These are phyloP conservation scores for Sebastes steindachneri DNA, from an alignment of 2,797 vertebrate species.

Conservation along the genomic window DNA sequence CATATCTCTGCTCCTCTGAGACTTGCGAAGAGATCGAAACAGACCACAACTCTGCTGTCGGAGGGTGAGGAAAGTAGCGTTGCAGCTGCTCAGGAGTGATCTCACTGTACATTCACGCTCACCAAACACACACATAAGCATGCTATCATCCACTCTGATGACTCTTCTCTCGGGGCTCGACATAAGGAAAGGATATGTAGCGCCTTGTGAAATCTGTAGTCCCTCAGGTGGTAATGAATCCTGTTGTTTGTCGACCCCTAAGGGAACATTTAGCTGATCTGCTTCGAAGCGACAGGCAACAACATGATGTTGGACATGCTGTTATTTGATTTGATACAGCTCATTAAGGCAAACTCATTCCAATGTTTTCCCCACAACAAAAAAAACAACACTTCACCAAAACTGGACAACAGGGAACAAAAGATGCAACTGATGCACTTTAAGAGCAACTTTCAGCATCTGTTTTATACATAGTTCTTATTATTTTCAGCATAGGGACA, in stretches of 20 bases:
- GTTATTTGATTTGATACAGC: background rate
- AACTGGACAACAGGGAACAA: background rate
- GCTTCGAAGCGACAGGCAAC: background rate
- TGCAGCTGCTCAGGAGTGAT: slow-evolving; percentile 63
- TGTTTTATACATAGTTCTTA: background rate
- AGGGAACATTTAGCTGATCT: background rate
- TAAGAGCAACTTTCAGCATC: background rate
- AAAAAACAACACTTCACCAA: background rate
- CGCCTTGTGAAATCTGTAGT: slow-evolving; percentile 7
- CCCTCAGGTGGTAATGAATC: background rate
- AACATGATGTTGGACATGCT: background rate
- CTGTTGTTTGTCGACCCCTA: background rate
- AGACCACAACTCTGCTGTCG: slow-evolving; percentile 6
- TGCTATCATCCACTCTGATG: slow-evolving; percentile 3
- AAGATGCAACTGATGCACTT: background rate
- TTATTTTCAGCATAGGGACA: background rate
- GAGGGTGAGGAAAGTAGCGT: slow-evolving; percentile 13
- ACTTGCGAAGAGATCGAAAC: slow-evolving; percentile 4
- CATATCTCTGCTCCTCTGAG: slow-evolving; percentile 22
- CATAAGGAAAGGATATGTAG: slow-evolving; percentile 45
- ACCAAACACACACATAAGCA: slow-evolving; percentile 2
- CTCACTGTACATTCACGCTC: slow-evolving; percentile 45
- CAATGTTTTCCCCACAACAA: background rate
- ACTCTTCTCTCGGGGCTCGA: background rate
- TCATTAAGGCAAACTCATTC: background rate